phyloP scores from a whole-genome alignment of 2,888 invertebrate species.

The Drosophila tripunctata region DNA sequence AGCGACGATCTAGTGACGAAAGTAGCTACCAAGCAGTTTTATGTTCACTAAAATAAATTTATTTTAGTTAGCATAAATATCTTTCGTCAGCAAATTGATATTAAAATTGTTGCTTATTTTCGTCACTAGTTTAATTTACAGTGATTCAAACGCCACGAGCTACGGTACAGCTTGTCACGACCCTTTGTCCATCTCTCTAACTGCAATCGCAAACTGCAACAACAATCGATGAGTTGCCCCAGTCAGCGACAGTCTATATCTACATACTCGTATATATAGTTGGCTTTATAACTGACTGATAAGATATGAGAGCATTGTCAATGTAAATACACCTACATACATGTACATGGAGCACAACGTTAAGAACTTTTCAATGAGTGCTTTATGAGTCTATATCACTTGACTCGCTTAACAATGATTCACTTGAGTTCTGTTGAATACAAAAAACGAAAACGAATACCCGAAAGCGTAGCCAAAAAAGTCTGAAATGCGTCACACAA shows the following conservation, averaged over 20 bases:
- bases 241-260: constrained; percentile 30
- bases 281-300: constrained; percentile 17
- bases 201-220: constrained; percentile 22
- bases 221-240: constrained; percentile 31
- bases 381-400: constrained; percentile 31
- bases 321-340: not conserved
- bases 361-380: constrained; percentile 33
- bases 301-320: constrained; percentile 29
- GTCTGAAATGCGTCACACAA: constrained; percentile 45
- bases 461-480: not conserved
- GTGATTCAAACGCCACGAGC: too few species aligned
- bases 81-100: too few species aligned
- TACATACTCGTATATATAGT: constrained; percentile 1
- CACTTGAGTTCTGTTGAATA: constrained; percentile 19
- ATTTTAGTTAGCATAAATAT: too few species aligned
- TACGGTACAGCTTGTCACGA: not conserved
- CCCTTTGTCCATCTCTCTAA: not conserved
- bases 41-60: too few species aligned
- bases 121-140: too few species aligned
- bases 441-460: constrained; percentile 1
- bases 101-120: too few species aligned
- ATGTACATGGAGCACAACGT: not conserved
- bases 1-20: not conserved
- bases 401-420: constrained; percentile 18
- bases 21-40: too few species aligned